Evolutionary conservation across 1,140 invertebrate species (phyloP).

Genomic region (Papilio aristodemus): DNA sequence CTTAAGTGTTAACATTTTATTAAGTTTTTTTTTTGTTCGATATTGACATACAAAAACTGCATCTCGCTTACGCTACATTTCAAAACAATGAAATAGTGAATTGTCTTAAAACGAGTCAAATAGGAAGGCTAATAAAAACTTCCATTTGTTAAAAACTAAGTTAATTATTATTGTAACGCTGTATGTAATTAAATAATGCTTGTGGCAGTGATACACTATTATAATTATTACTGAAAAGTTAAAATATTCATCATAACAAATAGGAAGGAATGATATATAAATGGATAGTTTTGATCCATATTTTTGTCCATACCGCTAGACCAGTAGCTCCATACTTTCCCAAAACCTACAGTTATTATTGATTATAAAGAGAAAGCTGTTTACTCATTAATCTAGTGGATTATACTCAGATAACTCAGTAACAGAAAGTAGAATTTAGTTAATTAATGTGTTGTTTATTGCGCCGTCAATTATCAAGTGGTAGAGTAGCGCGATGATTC

Average conservation of each 20-base stretch:
- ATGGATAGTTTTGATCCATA: too few relatives aligned
- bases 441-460: constrained; percentile 8
- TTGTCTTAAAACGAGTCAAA: neutral
- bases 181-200: too few relatives aligned
- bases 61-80: neutral
- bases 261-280: too few relatives aligned
- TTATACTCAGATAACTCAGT: neutral
- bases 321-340: too few relatives aligned
- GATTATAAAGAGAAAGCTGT: too few relatives aligned
- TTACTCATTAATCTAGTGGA: too few relatives aligned
- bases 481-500: neutral
- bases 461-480: neutral
- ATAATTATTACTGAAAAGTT: too few relatives aligned
- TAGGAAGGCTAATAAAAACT: neutral
- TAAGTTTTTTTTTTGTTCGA: constrained; percentile 34
- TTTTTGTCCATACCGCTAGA: too few relatives aligned
- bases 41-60: constrained; percentile 21
- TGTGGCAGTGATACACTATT: too few relatives aligned
- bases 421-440: neutral
- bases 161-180: neutral
- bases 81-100: neutral
- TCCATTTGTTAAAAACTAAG: neutral
- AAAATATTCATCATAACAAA: neutral
- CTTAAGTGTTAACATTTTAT: constrained; percentile 76
- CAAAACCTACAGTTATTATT: too few relatives aligned